A percentile compares a stretch with the other conserved stretches of the same genome.
Conservation (phyloP, 2,888 invertebrate genomes). For the Mesodorylaimus sp. region DNA sequence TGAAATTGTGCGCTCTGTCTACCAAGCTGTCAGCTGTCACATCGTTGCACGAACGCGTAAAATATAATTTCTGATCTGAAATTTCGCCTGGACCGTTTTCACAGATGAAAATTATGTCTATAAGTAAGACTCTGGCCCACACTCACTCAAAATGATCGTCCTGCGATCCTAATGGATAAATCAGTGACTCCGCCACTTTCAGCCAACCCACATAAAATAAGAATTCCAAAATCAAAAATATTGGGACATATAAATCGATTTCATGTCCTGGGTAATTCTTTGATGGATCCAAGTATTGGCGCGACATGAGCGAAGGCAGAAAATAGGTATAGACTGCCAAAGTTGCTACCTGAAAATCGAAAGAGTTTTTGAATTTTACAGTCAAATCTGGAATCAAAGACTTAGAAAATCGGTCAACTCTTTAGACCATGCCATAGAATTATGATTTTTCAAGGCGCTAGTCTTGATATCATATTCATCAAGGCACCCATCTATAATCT, state of each 20-base stretch:
- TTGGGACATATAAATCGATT: conserved; percentile 4
- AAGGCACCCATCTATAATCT: too few species aligned
- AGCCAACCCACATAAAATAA: conserved; percentile 2
- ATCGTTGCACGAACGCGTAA: too few species aligned
- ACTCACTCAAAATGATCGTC: neutral
- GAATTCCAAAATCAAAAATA: neutral
- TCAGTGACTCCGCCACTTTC: neutral
- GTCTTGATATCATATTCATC: too few species aligned
- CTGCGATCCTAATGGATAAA: neutral
- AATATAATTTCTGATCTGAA: too few species aligned
- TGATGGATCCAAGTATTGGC: conserved; percentile 3
- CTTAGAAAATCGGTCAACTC: too few species aligned
- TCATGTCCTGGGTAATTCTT: neutral
- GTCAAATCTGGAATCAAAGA: too few species aligned
- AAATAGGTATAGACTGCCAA: neutral
- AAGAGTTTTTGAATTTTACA: too few species aligned
- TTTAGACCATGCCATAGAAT: too few species aligned
- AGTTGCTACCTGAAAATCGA: neutral
- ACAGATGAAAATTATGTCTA: too few species aligned
- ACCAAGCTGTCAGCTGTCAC: too few species aligned
- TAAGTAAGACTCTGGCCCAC: neutral
- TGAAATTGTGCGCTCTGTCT: neutral
- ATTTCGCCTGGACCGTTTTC: too few species aligned
- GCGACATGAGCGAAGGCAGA: neutral
- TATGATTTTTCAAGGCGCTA: too few species aligned